Conservation (phyloP, 2,888 invertebrate genomes). For the Sphaerophoria taeniata region DNA sequence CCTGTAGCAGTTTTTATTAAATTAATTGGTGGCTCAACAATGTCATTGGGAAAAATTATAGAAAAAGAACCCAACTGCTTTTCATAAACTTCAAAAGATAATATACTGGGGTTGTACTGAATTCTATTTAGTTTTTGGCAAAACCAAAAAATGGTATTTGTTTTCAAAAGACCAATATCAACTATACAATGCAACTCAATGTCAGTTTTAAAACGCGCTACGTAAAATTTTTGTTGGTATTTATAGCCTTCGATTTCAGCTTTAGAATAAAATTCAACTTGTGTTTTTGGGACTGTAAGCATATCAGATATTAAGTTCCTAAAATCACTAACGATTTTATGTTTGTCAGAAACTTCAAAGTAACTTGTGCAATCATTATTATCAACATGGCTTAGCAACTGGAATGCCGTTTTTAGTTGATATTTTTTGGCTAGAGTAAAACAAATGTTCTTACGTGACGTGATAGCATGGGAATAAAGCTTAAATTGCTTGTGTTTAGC, state of each 20-base stretch:
- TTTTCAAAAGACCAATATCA: too few species aligned
- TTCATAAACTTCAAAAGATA: slow-evolving; percentile 1
- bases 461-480: neutral
- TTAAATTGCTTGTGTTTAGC: too few species aligned
- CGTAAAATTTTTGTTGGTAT: slow-evolving; percentile 48
- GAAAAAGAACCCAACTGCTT: neutral
- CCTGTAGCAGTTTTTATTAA: slow-evolving; percentile 3
- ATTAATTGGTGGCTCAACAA: slow-evolving; percentile 6
- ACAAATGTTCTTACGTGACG: slow-evolving; percentile 6
- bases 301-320: too few species aligned
- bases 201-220: slow-evolving; percentile 51
- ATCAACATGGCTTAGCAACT: neutral
- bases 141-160: too few species aligned
- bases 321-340: too few species aligned
- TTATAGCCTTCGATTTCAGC: slow-evolving; percentile 44
- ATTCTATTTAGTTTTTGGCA: neutral
- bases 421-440: slow-evolving; percentile 1
- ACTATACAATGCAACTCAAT: neutral
- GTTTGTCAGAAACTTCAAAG: slow-evolving; percentile 2
- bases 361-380: neutral
- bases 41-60: neutral
- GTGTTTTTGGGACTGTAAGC: neutral
- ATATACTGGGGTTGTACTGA: neutral
- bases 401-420: slow-evolving; percentile 12
- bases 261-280: slow-evolving; percentile 51